Evolutionary conservation across 2,888 invertebrate species (phyloP).

Genomic region (Dermolepida albohirtum): DNA sequence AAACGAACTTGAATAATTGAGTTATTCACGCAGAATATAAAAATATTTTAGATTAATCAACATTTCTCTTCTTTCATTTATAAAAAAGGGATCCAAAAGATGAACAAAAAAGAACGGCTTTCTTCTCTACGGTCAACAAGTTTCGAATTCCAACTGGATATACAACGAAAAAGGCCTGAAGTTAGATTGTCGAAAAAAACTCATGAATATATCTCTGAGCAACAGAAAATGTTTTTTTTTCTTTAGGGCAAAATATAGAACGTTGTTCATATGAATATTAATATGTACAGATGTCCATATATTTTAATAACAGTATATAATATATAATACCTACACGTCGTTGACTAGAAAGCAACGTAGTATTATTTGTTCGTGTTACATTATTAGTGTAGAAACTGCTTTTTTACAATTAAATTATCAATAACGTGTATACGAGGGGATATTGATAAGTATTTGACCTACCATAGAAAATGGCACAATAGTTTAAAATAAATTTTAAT

Average conservation of each 20-base stretch:
- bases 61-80: constrained; percentile 34
- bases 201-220: not conserved
- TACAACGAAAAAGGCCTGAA: constrained; percentile 17
- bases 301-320: not conserved
- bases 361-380: too few relatives aligned
- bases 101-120: constrained; percentile 7
- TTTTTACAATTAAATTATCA: too few relatives aligned
- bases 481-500: too few relatives aligned
- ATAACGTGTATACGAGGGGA: too few relatives aligned
- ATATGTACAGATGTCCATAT: not conserved
- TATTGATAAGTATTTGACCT: too few relatives aligned
- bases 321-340: too few relatives aligned
- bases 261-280: not conserved
- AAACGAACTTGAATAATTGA: constrained; percentile 39
- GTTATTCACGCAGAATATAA: constrained; percentile 35
- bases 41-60: constrained; percentile 36
- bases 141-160: constrained; percentile 19
- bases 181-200: constrained; percentile 12
- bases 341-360: too few relatives aligned
- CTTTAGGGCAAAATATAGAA: constrained; percentile 6
- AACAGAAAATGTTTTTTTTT: constrained; percentile 4
- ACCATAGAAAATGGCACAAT: too few relatives aligned
- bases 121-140: constrained; percentile 16
- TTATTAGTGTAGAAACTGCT: too few relatives aligned
- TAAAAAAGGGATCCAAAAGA: constrained; percentile 21